Conservation (phyloP, 2,113 vertebrate species). For the Chloroceryle aenea region DNA sequence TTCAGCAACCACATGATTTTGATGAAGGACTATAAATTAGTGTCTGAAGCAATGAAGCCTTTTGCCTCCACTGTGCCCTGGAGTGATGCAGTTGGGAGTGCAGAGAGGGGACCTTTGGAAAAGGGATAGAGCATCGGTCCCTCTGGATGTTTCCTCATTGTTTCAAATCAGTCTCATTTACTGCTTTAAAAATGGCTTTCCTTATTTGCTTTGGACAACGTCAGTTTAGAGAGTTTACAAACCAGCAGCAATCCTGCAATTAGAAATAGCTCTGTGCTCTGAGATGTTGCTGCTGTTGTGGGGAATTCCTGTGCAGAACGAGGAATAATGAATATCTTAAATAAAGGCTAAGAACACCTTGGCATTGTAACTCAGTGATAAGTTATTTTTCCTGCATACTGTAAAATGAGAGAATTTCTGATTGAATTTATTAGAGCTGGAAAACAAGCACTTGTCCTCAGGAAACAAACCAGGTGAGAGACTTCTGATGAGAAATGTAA, state of each 20-base stretch:
- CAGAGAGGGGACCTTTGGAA: background rate
- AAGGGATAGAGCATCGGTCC: conserved; percentile 12
- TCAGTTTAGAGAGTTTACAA: background rate
- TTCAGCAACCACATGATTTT: background rate
- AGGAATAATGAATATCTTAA: background rate
- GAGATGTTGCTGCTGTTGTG: background rate
- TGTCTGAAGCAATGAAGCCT: background rate
- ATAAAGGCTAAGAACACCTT: background rate
- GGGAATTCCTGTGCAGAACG: background rate
- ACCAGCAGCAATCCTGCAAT: background rate
- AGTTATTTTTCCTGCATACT: background rate
- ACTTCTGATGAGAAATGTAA: background rate
- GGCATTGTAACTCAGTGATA: background rate
- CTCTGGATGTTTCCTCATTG: conserved; percentile 2
- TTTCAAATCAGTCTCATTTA: conserved; percentile 48
- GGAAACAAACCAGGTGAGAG: background rate
- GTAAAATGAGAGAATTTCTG: background rate
- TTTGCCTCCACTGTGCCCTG: background rate
- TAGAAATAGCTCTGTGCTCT: background rate
- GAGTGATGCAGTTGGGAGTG: background rate
- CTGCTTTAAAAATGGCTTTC: conserved; percentile 38
- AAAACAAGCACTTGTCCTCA: background rate
- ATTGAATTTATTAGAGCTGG: background rate
- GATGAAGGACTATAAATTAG: background rate
- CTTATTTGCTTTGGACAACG: conserved; percentile 15